Conservation (phyloP, 2,113 vertebrate species). For the Prunella himalayana region DNA sequence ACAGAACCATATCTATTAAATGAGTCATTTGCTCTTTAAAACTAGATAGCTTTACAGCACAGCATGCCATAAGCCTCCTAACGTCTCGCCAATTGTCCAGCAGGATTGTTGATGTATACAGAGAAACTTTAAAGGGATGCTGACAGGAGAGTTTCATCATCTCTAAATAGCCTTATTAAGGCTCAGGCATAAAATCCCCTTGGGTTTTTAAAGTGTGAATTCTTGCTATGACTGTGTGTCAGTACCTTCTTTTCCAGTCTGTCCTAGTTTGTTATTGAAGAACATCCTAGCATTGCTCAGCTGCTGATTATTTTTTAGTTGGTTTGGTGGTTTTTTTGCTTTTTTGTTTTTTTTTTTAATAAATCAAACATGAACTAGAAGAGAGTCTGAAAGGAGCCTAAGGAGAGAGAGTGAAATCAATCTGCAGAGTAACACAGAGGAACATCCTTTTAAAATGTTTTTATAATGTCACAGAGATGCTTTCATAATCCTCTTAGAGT, state of each 20-base stretch:
- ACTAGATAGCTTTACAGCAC: slow-evolving; percentile 5
- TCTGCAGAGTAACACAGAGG: neutral
- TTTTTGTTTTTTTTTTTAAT: neutral
- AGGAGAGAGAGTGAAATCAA: neutral
- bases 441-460: neutral
- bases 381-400: neutral
- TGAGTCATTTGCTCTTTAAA: slow-evolving; percentile 55
- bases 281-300: neutral
- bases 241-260: neutral
- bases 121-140: slow-evolving; percentile 15
- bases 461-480: neutral
- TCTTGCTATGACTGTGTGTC: neutral
- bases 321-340: neutral
- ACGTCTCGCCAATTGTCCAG: neutral
- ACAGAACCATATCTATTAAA: slow-evolving; percentile 51
- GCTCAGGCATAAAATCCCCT: slow-evolving; percentile 25
- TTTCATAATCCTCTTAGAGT: neutral
- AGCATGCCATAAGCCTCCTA: slow-evolving; percentile 32
- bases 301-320: neutral
- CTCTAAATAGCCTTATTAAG: slow-evolving; percentile 24
- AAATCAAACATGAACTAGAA: neutral
- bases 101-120: slow-evolving; percentile 29
- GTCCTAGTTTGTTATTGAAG: neutral
- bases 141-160: slow-evolving; percentile 19
- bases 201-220: neutral